These are phyloP conservation scores for Shargacucullia verbasci DNA, from an alignment of 2,888 invertebrate species.

Conservation along the genomic window DNA sequence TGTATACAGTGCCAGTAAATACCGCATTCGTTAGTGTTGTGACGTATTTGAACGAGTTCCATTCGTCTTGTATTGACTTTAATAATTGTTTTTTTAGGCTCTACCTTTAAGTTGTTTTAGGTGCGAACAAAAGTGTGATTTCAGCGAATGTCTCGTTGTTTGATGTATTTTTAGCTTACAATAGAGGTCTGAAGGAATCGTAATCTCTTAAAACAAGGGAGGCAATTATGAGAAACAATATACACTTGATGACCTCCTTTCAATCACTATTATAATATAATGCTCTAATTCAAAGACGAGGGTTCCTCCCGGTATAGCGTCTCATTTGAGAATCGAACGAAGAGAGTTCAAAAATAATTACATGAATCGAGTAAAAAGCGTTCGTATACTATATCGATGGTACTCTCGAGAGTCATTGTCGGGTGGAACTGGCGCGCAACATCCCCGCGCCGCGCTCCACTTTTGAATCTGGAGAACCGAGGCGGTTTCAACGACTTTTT, in stretches of 20 bases:
- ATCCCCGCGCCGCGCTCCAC: slow-evolving; percentile 59
- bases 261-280: background rate
- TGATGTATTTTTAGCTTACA: too few species aligned
- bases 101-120: background rate
- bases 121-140: too few species aligned
- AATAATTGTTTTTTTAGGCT: slow-evolving; percentile 6
- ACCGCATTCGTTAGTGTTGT: slow-evolving; percentile 34
- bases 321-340: slow-evolving; percentile 36
- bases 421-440: slow-evolving; percentile 68
- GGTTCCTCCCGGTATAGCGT: slow-evolving; percentile 3
- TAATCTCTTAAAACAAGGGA: too few species aligned
- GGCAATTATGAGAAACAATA: too few species aligned
- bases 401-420: slow-evolving; percentile 63
- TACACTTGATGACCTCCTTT: background rate
- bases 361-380: slow-evolving; percentile 43
- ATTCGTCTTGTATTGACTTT: slow-evolving; percentile 16
- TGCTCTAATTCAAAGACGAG: slow-evolving; percentile 1
- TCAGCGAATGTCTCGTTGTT: too few species aligned
- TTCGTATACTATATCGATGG: slow-evolving; percentile 54
- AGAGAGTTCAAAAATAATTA: slow-evolving; percentile 43
- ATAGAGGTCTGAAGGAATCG: too few species aligned
- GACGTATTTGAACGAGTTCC: slow-evolving; percentile 22
- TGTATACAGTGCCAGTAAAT: slow-evolving; percentile 35
- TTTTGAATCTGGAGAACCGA: slow-evolving; percentile 64
- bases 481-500: slow-evolving; percentile 56